Percentiles rank a stretch among this genome's conserved stretches.
phyloP scores from a whole-genome alignment of 2,797 vertebrate species.

The Cetoscarus ocellatus region DNA sequence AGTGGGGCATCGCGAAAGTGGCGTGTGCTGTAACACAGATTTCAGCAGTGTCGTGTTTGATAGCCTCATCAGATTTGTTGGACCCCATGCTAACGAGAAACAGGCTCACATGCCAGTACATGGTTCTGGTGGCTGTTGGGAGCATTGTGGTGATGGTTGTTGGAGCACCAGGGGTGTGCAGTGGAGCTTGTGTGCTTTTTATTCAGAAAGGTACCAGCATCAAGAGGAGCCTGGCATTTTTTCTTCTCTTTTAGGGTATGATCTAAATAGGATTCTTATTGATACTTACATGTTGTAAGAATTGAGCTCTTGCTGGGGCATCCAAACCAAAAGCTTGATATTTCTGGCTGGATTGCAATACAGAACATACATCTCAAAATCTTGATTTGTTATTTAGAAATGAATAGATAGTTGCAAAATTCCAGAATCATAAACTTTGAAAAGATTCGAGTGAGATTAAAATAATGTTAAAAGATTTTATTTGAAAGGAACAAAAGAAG shows the following conservation, averaged over 20 bases:
- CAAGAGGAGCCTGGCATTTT: slow-evolving; percentile 15
- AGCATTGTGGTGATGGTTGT: slow-evolving; percentile 20
- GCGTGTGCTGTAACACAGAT: not conserved
- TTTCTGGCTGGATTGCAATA: no score
- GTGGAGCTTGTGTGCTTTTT: slow-evolving; percentile 4
- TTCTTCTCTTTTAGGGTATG: slow-evolving; percentile 6
- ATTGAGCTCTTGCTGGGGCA: not conserved
- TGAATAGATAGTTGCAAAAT: no score
- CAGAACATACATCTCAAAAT: no score
- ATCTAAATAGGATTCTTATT: slow-evolving; percentile 5
- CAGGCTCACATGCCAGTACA: slow-evolving; percentile 18
- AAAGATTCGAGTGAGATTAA: no score
- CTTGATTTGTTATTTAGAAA: no score
- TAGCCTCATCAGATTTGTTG: slow-evolving; percentile 37
- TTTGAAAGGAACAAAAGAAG: no score
- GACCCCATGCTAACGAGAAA: slow-evolving; percentile 30
- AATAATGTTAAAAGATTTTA: no score
- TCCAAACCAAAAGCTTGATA: no score
- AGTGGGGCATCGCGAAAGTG: not conserved
- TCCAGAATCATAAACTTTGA: no score
- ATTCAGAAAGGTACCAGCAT: not conserved
- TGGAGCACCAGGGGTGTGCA: slow-evolving; percentile 4
- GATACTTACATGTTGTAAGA: not conserved
- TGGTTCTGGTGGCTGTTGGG: slow-evolving; percentile 13
- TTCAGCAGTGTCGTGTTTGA: slow-evolving; percentile 10